Base-by-base conservation (phyloP, 2,888 invertebrate species). In the Phyto melanocephala region DNA sequence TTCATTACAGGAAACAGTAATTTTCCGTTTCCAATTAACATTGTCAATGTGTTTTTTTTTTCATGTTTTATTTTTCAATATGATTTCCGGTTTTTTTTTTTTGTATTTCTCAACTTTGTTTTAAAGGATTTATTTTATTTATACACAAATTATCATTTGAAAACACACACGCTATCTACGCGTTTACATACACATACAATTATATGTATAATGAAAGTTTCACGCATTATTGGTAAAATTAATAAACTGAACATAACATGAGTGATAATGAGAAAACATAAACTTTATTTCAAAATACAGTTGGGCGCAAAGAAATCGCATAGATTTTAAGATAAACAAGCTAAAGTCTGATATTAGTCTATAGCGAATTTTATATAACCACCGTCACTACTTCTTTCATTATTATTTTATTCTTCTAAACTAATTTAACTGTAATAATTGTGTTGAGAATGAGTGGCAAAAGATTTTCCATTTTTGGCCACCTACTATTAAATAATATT, bases 131-230 rank as follows among this genome's bases (percentile, higher is more conserved):
- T 40, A 79, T 58, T 52, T 65, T 58, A 63, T 78, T 71, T 65
- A 28, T 28, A 65, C 13, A 40, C 28, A 42, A 67, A 58, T 60
- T 67, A 52, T 56, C 15, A 11, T 35, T 22, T 47, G 52, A 52
- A 56, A 20, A 47, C 24, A 45, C 15, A 24, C 3, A 13, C 11
- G 33, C 10, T 50, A n/a, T 13, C 22, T 40, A 40, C 20, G 24
- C 42, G 70, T n/a, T 1, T n/a, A 71, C 22, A 68, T 22, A 68
- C 24, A 52, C 3, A 40, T 10, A 47, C 35, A 60, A 33, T 28
- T 10, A 37, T n/a, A 72, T 52, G 58, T 40, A 71, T 37, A 79
- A 76, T 75, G 81, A 77, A 72, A 83, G 70, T 72, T 77, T 81
- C 58, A 77, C 72, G 72, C 33, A 63, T 42, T 58, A 77, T 52